Conservation (phyloP, 2,113 vertebrate species). For the Progne subis region DNA sequence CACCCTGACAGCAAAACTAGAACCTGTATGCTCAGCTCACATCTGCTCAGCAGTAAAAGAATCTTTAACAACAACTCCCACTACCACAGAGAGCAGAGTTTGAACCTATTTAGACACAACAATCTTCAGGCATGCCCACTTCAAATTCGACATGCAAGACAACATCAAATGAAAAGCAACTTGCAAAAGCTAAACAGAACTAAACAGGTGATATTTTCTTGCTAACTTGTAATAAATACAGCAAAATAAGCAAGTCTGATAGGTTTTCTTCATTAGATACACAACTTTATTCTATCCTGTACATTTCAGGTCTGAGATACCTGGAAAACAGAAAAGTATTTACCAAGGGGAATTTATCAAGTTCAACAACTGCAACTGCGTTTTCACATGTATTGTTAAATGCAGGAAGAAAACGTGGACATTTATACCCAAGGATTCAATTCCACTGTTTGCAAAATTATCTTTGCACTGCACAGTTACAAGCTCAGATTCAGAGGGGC, state of each 20-base stretch:
- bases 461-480: not conserved
- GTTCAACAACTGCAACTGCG: not conserved
- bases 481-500: not conserved
- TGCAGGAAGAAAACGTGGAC: not conserved
- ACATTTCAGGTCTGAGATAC: conserved; percentile 28
- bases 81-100: not conserved
- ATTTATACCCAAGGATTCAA: not conserved
- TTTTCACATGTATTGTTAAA: not conserved
- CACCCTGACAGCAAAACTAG: not conserved
- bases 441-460: not conserved
- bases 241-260: not conserved
- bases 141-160: not conserved
- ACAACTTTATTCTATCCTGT: conserved; percentile 18
- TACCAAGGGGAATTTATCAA: not conserved
- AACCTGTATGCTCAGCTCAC: not conserved
- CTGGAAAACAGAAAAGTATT: conserved; percentile 47
- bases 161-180: not conserved
- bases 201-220: not conserved
- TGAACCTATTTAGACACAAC: not conserved
- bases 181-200: conserved; percentile 9
- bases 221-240: not conserved
- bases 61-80: not conserved
- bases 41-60: not conserved
- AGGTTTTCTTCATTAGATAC: not conserved
- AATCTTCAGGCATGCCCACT: not conserved